A percentile compares a stretch with the other conserved stretches of the same genome.
Evolutionary conservation across 2,888 invertebrate genomes (phyloP).

Genomic region (Scelioninae gen. 1): DNA sequence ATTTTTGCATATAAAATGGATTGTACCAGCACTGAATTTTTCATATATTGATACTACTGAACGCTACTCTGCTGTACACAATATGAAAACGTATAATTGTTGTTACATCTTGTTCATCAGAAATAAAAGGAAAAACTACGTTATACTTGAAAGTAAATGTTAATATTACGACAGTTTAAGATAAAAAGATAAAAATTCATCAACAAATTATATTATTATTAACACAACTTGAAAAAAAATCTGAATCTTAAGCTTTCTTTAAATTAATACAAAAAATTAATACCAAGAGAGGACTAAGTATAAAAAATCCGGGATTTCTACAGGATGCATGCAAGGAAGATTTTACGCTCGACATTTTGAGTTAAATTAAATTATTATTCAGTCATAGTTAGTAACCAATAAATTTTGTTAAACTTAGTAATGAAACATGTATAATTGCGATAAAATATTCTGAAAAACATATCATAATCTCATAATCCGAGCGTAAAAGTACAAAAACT

Average conservation of each 20-base stretch:
- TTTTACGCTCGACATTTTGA: constrained; percentile 68
- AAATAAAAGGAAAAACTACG: too few species aligned
- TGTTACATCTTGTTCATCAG: too few species aligned
- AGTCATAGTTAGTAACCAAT: constrained; percentile 49
- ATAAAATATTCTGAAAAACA: background rate
- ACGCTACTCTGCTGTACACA: too few species aligned
- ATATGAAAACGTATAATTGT: too few species aligned
- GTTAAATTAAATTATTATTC: constrained; percentile 28
- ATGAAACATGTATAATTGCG: background rate
- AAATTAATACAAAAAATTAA: constrained; percentile 20
- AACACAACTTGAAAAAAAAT: background rate
- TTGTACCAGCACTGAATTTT: too few species aligned
- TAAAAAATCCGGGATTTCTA: constrained; percentile 54
- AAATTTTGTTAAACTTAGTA: constrained; percentile 11
- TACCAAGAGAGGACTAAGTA: constrained; percentile 31
- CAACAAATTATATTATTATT: too few species aligned
- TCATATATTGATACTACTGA: too few species aligned
- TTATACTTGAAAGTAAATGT: too few species aligned
- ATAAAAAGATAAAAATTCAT: too few species aligned
- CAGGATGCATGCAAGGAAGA: constrained; percentile 69
- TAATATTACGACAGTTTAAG: constrained; percentile 14
- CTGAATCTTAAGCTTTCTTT: background rate
- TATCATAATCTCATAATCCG: constrained; percentile 52
- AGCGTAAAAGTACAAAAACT: constrained; percentile 67
- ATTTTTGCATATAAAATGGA: too few species aligned